These are phyloP conservation scores for Aphrophora alni DNA, from an alignment of 2,888 invertebrate genomes.

Conservation along the genomic window DNA sequence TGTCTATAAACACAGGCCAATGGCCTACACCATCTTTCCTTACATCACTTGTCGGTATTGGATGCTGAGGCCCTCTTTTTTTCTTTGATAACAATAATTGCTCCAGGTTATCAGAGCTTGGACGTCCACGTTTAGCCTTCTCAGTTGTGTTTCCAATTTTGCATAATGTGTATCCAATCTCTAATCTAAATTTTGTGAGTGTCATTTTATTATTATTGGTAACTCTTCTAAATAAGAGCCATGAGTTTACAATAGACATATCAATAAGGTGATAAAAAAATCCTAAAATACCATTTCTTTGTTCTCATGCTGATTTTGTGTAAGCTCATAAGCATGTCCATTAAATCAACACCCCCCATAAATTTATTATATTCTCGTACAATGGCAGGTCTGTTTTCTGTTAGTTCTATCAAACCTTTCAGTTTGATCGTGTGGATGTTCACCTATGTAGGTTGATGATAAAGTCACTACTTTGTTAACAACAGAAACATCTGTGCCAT, in stretches of 20 bases:
- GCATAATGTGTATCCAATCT: too few species aligned
- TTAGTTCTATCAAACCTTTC: not conserved
- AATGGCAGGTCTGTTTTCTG: not conserved
- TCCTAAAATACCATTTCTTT: too few species aligned
- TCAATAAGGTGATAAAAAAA: not conserved
- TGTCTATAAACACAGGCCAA: too few species aligned
- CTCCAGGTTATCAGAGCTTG: too few species aligned
- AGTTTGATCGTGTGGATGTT: not conserved
- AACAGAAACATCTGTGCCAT: too few species aligned
- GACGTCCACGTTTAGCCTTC: too few species aligned
- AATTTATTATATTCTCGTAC: not conserved
- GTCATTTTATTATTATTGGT: not conserved
- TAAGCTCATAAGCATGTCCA: too few species aligned
- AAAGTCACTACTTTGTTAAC: not conserved
- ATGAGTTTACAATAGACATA: too few species aligned
- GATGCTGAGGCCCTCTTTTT: too few species aligned
- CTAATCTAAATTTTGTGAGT: not conserved
- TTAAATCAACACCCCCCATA: not conserved
- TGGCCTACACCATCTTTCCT: not conserved
- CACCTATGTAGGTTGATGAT: not conserved
- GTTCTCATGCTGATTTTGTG: not conserved
- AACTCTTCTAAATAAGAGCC: too few species aligned
- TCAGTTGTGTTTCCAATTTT: too few species aligned
- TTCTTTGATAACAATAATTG: not conserved
- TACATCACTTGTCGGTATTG: too few species aligned